Evolutionary conservation across 2,888 invertebrate genomes (phyloP), one percentile per base, ranked within the genome.

Genomic region (Drosophila putrida): DNA sequence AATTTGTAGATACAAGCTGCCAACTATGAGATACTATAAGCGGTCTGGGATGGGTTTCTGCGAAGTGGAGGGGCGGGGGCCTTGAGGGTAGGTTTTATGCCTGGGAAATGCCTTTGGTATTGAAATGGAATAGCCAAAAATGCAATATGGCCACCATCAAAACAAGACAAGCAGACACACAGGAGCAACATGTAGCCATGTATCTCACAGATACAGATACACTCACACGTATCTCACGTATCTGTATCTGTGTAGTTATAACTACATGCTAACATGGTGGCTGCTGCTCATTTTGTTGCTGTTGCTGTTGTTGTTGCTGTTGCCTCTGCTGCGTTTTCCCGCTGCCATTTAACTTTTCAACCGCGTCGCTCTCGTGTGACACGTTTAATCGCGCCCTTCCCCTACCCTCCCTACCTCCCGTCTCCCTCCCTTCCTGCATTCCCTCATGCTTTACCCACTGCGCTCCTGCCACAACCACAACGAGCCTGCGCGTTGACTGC

Each of bases 271-370:
- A 82, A 83, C 86, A 84, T 84, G 86, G 76, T 83, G 82, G 82
- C 77, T 80, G 80, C 81, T 83, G 80, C 61, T 83, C 84, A 79
- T 77, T 74, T 84, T 64, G 71, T 58, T 68, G 67, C 66, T n/a
- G n/a, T n/a, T n/a, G n/a, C n/a, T n/a, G n/a, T n/a, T n/a, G n/a
- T n/a, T n/a, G n/a, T n/a, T n/a, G n/a, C n/a, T n/a, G n/a, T n/a
- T 68, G 67, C 66, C 35, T 44, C 46, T 13, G 54, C 69, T 41
- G 62, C 67, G 55, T 41, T 65, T 65, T 35, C 68, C 36, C 31
- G 79, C 85, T 82, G 88, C 85, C 85, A 86, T 86, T 86, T 86
- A 86, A 86, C 85, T 88, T 87, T 85, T 85, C 85, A 84, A 84
- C 82, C 82, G 84, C 71, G 82, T 72, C 72, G 80, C 77, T 70